Evolutionary conservation across 2,888 invertebrate genomes (phyloP), one percentile per base, ranked within the genome.

Genomic region (Pristionchus japonicus): DNA sequence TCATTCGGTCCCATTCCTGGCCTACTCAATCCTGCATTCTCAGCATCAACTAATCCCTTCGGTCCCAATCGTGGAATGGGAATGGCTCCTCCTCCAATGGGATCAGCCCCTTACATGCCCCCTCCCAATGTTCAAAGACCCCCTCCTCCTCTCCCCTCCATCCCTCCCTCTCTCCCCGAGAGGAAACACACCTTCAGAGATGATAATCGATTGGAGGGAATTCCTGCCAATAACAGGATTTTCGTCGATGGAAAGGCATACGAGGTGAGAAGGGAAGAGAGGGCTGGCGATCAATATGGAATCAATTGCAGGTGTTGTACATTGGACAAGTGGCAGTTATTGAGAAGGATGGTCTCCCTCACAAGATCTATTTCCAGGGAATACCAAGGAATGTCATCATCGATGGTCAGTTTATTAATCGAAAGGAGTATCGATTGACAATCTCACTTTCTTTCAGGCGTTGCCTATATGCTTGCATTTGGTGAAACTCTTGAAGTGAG

Each of bases 181-280:
- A 89, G 49, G 83, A 80, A 85, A 57, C 83, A 89, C 43, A 70
- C 87, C 27, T 91, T 93, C 88, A 88, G 90, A 15, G 89, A 90
- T 57, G 93, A 93, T 17, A 90, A 91, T 20, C 91, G 91, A 83
- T 88, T 93, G 74, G 92, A 92, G 52, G 90, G 91, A 47, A 90
- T 93, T n/a, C 94, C 94, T 13, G 91, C 92, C 31, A 94, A 94
- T 89, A 94, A 94, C 77, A 90, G 94, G 6, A 94, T 94, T 37
- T 94, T 94, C 88, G 94, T 94, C 61, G 94, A 94, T 85, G 94
- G 94, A n/a, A 92, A 92, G 52, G 93, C 94, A 3, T 94, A 94
- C 89, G 94, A 94, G 91, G 94, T 92, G 34, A 64, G 87, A 87
- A 47, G n/a, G 20, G 37, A 87, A 17, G 27, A 87, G 3, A 13